Base-by-base conservation (phyloP, 2,113 vertebrate genomes). In the Perca flavescens region DNA sequence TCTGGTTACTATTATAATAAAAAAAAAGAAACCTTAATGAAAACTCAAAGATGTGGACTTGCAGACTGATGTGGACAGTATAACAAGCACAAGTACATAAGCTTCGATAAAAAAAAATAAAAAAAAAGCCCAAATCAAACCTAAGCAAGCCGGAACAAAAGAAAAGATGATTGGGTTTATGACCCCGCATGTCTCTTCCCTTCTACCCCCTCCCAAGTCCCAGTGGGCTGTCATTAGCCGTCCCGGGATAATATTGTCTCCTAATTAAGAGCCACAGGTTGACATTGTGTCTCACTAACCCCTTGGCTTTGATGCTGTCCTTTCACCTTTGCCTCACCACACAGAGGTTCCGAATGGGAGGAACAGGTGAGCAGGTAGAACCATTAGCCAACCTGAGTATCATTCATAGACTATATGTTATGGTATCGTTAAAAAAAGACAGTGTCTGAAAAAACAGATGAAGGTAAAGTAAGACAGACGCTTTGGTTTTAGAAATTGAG, bases 231-330 rank as follows among this genome's bases (percentile, higher is more conserved):
- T 82, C 78, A 89, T 90, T 80, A 89, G 79, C 67, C 52, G 49
- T 82, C 67, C 66, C 76, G n/a, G 54, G 62, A 78, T 79, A 69
- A 87, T 74, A 71, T 50, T 31, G 53, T 36, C 71, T 64, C 25
- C 86, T 89, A 83, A 87, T 84, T 89, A 84, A 90, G 84, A 83
- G 71, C 68, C 87, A 74, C 87, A 82, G 50, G 85, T 83, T 79
- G 80, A 88, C 93, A 93, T 89, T 80, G 82, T 77, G 76, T 79
- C 81, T 90, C 83, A 89, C 93, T 85, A 92, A 82, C 77, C 82
- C 77, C 69, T 53, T 60, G 3, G 66, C 90, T 93, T 88, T 90
- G 79, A 93, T 86, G 83, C 82, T 76, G 88, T 60, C 73, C 62
- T 69, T 52, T 60, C 83, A 19, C 82, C 84, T 86, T 84, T 17